Percentiles rank a stretch among this genome's conserved stretches.
Evolutionary conservation across 2,797 vertebrate species (phyloP).

Genomic region (Ctenosaura bakeri): DNA sequence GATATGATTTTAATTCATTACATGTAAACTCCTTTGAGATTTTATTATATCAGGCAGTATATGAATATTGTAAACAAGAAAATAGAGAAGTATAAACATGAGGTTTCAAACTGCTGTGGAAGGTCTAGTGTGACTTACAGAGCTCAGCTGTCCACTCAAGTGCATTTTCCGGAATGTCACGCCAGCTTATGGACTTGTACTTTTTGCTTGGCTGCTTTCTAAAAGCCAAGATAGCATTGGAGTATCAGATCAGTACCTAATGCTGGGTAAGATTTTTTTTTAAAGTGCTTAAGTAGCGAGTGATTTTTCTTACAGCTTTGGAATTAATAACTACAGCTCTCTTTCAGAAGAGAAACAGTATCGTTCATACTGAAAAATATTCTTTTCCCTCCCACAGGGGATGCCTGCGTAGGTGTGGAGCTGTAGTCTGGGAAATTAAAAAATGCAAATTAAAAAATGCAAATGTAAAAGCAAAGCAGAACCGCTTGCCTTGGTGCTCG

Average conservation of each 20-base stretch:
- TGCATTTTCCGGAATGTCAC: slow-evolving; percentile 51
- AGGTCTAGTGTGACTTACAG: background rate
- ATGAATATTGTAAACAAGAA: background rate
- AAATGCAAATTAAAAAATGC: slow-evolving; percentile 84
- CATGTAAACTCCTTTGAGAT: background rate
- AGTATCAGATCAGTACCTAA: slow-evolving; percentile 62
- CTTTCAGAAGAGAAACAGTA: slow-evolving; percentile 74
- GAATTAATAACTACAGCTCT: slow-evolving; percentile 76
- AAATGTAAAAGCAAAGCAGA: slow-evolving; percentile 78
- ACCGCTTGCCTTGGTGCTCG: slow-evolving; percentile 75
- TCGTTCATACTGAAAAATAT: slow-evolving; percentile 80
- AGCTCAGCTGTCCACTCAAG: slow-evolving; percentile 8
- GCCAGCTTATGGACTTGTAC: slow-evolving; percentile 37
- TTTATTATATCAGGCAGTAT: background rate
- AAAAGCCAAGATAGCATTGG: slow-evolving; percentile 61
- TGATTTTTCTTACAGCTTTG: slow-evolving; percentile 66
- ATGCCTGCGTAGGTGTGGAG: slow-evolving; percentile 78
- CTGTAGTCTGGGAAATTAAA: slow-evolving; percentile 83
- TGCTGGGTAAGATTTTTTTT: slow-evolving; percentile 29
- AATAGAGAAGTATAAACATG: background rate
- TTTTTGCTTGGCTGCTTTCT: slow-evolving; percentile 58
- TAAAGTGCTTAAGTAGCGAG: slow-evolving; percentile 64
- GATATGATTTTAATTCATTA: background rate
- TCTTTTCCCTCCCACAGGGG: slow-evolving; percentile 75
- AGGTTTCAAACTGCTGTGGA: background rate